A percentile compares a stretch with the other conserved stretches of the same genome.
Evolutionary conservation across 2,888 invertebrate species (phyloP).

Genomic region (Disparrhopalites patrizii): DNA sequence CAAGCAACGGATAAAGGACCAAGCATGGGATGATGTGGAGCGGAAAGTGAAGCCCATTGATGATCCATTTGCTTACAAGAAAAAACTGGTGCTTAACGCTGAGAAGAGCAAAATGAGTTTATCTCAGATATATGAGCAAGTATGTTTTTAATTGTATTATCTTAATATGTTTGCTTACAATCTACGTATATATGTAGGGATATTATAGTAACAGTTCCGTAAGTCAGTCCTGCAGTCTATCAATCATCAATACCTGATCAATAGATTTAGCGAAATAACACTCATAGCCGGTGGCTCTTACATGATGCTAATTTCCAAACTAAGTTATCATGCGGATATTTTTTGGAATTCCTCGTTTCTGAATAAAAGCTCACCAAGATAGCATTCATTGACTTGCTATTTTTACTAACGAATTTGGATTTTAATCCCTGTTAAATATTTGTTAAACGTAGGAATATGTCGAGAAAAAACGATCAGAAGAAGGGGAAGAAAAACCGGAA

Average conservation of each 20-base stretch:
- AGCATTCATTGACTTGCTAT: too few relatives aligned
- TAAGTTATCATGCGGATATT: conserved; percentile 29
- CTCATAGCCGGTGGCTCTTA: not conserved
- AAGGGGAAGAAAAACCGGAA: conserved; percentile 57
- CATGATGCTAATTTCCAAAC: conserved; percentile 36
- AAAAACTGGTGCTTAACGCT: conserved; percentile 81
- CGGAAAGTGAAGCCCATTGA: conserved; percentile 79
- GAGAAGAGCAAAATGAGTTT: conserved; percentile 91
- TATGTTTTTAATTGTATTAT: conserved; percentile 43
- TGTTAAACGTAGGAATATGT: conserved; percentile 62
- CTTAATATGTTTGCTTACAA: too few relatives aligned
- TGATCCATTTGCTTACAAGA: conserved; percentile 77
- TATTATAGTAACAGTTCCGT: too few relatives aligned
- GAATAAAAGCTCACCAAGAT: conserved; percentile 20
- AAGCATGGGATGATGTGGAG: conserved; percentile 90
- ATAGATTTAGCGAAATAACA: too few relatives aligned
- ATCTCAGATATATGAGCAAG: conserved; percentile 86
- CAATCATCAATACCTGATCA: too few relatives aligned
- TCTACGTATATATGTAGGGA: too few relatives aligned
- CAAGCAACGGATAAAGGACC: conserved; percentile 83
- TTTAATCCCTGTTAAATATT: not conserved
- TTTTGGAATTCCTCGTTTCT: conserved; percentile 42
- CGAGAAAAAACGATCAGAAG: conserved; percentile 60
- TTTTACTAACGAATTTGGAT: not conserved
- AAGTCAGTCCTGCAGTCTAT: too few relatives aligned